Conservation (phyloP, 2,888 invertebrate genomes). For the Ethmia dodecea region DNA sequence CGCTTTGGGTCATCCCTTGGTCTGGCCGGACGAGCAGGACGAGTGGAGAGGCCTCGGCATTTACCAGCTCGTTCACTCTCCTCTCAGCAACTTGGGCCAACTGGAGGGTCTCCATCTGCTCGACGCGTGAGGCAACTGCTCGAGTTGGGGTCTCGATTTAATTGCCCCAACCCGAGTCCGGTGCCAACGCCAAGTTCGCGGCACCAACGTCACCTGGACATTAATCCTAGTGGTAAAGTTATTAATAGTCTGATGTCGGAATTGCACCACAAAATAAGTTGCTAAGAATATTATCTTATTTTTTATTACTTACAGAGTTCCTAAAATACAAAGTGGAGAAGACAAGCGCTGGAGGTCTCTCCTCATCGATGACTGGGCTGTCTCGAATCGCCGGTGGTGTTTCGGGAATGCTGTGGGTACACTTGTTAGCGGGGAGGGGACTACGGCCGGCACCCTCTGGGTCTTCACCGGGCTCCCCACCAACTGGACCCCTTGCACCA, state of each 20-base stretch:
- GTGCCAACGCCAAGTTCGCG: conserved; percentile 88
- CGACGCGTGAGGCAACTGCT: conserved; percentile 88
- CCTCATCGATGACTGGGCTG: conserved; percentile 75
- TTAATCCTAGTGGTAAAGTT: conserved; percentile 87
- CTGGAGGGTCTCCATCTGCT: conserved; percentile 83
- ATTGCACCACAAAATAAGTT: too few species aligned
- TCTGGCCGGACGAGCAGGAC: conserved; percentile 65
- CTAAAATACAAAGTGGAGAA: conserved; percentile 94
- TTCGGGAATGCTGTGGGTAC: conserved; percentile 94
- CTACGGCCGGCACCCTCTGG: conserved; percentile 84
- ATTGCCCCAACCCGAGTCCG: conserved; percentile 82
- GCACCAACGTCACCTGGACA: conserved; percentile 88
- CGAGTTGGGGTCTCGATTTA: conserved; percentile 80
- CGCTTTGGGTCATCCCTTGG: conserved; percentile 79
- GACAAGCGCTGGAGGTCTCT: conserved; percentile 73
- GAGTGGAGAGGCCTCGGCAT: conserved; percentile 69
- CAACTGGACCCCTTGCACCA: conserved; percentile 77
- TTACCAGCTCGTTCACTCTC: conserved; percentile 86
- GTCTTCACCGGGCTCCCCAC: conserved; percentile 84
- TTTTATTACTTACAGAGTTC: conserved; percentile 80
- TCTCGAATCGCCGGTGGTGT: conserved; percentile 75
- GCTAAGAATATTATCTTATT: too few species aligned
- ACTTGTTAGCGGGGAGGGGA: conserved; percentile 91
- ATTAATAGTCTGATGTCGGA: background rate
- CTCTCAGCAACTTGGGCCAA: conserved; percentile 82